phyloP scores from a whole-genome alignment of 2,888 invertebrate genomes.

The Tetranychus piercei region DNA sequence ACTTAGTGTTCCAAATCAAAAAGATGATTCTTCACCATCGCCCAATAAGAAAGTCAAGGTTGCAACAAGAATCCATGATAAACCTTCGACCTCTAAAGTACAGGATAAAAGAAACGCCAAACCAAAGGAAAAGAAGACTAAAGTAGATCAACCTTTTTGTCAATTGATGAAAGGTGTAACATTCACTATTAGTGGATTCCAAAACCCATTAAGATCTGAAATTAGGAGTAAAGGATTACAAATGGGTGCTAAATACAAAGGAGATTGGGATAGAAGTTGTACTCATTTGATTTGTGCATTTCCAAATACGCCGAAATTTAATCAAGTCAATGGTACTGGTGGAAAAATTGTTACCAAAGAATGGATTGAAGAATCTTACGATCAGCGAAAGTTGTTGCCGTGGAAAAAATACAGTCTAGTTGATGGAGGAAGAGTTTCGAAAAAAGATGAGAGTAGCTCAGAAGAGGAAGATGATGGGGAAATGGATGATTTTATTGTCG shows the following conservation, averaged over 20 bases:
- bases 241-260: slow-evolving; percentile 58
- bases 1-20: too few species aligned
- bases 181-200: slow-evolving; percentile 67
- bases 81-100: not conserved
- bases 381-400: slow-evolving; percentile 43
- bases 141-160: slow-evolving; percentile 18
- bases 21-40: slow-evolving; percentile 1
- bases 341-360: slow-evolving; percentile 47
- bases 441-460: not conserved
- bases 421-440: not conserved
- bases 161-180: slow-evolving; percentile 46
- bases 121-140: not conserved
- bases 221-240: slow-evolving; percentile 48
- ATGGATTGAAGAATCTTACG: slow-evolving; percentile 54
- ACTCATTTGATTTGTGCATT: slow-evolving; percentile 81
- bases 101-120: not conserved
- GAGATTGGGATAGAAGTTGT: slow-evolving; percentile 53
- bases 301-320: slow-evolving; percentile 66
- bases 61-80: not conserved
- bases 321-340: slow-evolving; percentile 44
- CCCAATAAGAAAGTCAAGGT: not conserved
- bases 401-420: slow-evolving; percentile 39
- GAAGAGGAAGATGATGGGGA: not conserved
- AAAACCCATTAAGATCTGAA: slow-evolving; percentile 54
- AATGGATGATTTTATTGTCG: not conserved